Percentiles rank a stretch among this genome's conserved stretches.
phyloP scores from a whole-genome alignment of 2,888 invertebrate genomes.

The Tetrapedia diversipes region DNA sequence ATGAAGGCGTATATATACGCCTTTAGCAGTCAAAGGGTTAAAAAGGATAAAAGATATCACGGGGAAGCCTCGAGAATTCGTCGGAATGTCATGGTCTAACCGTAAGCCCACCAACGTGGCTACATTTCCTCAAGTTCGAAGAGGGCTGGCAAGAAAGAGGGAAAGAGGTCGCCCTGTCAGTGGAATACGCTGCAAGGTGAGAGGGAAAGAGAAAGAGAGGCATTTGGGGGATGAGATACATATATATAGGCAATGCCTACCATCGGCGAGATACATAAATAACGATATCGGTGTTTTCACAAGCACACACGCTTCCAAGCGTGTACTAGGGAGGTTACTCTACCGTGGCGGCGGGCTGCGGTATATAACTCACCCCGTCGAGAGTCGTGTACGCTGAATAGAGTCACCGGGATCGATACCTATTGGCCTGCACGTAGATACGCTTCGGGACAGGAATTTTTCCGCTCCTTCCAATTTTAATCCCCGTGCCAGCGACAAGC shows the following conservation, averaged over 20 bases:
- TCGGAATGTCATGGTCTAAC: constrained; percentile 57
- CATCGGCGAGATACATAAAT: constrained; percentile 79
- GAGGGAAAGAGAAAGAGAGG: constrained; percentile 13
- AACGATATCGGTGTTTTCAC: constrained; percentile 81
- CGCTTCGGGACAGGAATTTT: constrained; percentile 66
- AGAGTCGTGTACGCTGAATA: constrained; percentile 76
- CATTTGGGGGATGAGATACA: constrained; percentile 64
- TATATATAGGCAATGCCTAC: constrained; percentile 62
- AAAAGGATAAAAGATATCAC: constrained; percentile 51
- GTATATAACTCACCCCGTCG: constrained; percentile 75
- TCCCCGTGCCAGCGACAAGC: constrained; percentile 34
- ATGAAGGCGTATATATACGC: too few species aligned
- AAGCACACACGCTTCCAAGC: constrained; percentile 74
- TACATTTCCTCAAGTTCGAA: constrained; percentile 47
- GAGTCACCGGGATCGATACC: constrained; percentile 78
- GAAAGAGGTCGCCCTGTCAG: too few species aligned
- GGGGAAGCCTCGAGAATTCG: constrained; percentile 62
- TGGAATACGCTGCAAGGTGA: too few species aligned
- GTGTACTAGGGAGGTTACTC: constrained; percentile 77
- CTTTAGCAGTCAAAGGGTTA: too few species aligned
- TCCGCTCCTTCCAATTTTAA: constrained; percentile 47
- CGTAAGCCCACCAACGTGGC: constrained; percentile 49
- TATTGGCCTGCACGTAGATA: constrained; percentile 75
- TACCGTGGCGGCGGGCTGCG: constrained; percentile 66
- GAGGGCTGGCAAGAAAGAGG: constrained; percentile 7